Conservation (phyloP, 2,797 vertebrate genomes). For the Eulemur mongoz region DNA sequence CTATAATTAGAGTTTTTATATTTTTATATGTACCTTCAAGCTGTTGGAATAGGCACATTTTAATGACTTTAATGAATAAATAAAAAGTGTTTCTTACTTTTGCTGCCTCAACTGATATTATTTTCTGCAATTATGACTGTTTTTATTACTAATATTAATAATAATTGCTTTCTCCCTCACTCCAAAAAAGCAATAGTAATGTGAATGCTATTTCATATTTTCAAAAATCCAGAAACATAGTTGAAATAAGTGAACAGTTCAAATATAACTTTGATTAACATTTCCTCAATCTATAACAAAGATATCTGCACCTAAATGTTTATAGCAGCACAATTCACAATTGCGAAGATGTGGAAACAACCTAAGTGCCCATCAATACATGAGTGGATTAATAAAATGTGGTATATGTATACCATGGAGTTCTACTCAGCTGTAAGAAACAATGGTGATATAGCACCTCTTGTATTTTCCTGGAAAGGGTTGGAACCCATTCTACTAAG, state of each 20-base stretch:
- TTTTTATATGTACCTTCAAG: background rate
- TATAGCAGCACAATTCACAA: too few species aligned
- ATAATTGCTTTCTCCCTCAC: slow-evolving; percentile 8
- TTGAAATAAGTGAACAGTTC: slow-evolving; percentile 20
- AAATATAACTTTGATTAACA: background rate
- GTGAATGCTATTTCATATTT: slow-evolving; percentile 16
- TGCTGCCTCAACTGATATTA: slow-evolving; percentile 26
- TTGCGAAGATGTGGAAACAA: too few species aligned
- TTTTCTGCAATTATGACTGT: background rate
- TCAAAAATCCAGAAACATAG: background rate
- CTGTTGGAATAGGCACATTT: background rate
- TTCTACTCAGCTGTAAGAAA: too few species aligned
- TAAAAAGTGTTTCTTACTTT: slow-evolving; percentile 45
- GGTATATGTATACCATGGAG: too few species aligned
- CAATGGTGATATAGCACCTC: too few species aligned
- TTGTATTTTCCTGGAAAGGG: too few species aligned
- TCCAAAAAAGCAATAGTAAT: background rate
- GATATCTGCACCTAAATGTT: too few species aligned
- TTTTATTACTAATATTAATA: slow-evolving; percentile 31
- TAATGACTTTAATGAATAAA: slow-evolving; percentile 29
- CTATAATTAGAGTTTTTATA: slow-evolving; percentile 41
- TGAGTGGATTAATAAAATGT: too few species aligned
- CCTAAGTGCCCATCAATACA: too few species aligned
- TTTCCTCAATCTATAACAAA: background rate
- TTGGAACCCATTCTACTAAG: too few species aligned